phyloP scores from a whole-genome alignment of 2,113 vertebrate species.

The Saguinus imperator region DNA sequence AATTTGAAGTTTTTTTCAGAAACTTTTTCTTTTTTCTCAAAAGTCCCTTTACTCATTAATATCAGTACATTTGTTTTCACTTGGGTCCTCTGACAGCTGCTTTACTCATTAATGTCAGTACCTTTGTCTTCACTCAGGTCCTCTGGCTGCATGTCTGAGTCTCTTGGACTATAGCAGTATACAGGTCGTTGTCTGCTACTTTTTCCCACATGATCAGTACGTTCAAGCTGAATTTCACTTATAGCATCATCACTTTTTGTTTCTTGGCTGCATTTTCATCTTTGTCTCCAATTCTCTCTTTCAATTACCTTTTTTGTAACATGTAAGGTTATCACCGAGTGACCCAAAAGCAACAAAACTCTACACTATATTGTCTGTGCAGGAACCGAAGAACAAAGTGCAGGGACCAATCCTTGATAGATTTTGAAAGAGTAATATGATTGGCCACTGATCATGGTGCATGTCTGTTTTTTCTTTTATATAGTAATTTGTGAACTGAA shows the following conservation, averaged over 20 bases:
- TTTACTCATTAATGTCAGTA: no score
- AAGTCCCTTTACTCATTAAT: no score
- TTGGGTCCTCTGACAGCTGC: no score
- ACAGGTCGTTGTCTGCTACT: no score
- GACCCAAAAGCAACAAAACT: neutral
- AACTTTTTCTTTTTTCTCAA: no score
- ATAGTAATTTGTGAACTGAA: neutral
- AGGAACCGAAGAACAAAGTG: neutral
- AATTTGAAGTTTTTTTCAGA: no score
- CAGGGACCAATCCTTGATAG: neutral
- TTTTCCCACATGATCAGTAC: no score
- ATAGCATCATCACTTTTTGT: neutral
- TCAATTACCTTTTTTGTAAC: neutral
- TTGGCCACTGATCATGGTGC: neutral
- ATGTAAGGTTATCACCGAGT: neutral
- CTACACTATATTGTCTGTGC: neutral
- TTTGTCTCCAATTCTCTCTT: neutral
- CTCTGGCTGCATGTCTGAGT: no score
- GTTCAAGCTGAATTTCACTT: no score
- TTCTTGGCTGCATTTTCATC: neutral
- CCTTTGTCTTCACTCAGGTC: no score
- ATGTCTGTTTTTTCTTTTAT: neutral
- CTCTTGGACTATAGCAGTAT: no score
- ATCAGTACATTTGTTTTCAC: no score
- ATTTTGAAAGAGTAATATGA: neutral